These are phyloP conservation scores for Hepsetus odoe DNA, from an alignment of 2,113 vertebrate species.

Conservation along the genomic window DNA sequence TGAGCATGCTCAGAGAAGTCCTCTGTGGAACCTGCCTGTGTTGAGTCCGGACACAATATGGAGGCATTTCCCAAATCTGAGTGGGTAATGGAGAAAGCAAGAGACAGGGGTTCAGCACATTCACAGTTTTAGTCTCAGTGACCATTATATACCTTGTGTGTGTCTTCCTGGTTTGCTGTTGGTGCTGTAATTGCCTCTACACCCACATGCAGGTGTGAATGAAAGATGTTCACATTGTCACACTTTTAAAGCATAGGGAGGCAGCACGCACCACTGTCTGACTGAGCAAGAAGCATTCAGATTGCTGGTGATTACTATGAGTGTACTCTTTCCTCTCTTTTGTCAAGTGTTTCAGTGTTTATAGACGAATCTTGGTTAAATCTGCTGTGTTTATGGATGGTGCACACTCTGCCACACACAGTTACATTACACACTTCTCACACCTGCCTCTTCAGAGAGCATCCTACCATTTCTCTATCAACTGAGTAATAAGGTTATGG, in stretches of 20 bases:
- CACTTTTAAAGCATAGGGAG: neutral
- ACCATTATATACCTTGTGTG: neutral
- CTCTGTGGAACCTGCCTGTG: neutral
- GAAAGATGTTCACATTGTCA: neutral
- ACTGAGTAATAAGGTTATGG: no score
- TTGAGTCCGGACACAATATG: slow-evolving; percentile 24
- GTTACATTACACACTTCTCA: neutral
- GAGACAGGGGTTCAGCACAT: neutral
- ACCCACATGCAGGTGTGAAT: neutral
- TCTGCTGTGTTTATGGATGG: neutral
- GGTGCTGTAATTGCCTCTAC: neutral
- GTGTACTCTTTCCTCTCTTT: neutral
- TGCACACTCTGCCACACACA: neutral
- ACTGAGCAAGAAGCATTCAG: neutral
- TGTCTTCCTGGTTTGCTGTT: neutral
- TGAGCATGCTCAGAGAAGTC: neutral
- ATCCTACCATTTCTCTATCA: neutral
- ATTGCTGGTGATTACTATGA: neutral
- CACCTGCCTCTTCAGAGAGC: neutral
- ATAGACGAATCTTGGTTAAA: neutral
- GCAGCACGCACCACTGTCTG: neutral
- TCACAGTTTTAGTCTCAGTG: neutral
- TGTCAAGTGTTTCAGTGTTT: neutral
- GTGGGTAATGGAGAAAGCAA: neutral
- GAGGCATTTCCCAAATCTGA: neutral